phyloP scores from a whole-genome alignment of 1,140 invertebrate genomes.

The Macrostomum lignano region DNA sequence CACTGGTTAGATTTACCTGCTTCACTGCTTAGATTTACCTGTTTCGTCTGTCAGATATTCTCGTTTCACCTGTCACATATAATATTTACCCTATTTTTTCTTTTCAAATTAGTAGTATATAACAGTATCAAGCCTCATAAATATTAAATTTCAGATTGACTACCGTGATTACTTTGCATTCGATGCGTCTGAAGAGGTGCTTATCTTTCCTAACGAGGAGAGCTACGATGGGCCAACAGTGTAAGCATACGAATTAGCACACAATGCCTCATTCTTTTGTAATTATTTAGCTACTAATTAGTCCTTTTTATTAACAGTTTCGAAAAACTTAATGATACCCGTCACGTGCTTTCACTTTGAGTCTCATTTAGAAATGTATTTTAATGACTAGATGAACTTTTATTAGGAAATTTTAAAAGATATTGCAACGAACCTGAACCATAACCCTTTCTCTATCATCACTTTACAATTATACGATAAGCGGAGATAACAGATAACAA shows the following conservation, averaged over 20 bases:
- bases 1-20: background rate
- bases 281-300: background rate
- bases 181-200: slow-evolving; percentile 2
- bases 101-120: no score
- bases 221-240: slow-evolving; percentile 2
- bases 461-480: no score
- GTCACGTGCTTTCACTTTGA: background rate
- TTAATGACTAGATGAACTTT: background rate
- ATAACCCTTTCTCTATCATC: no score
- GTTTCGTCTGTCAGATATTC: background rate
- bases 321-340: background rate
- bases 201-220: background rate
- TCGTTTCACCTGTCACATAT: background rate
- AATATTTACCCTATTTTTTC: background rate
- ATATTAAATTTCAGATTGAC: slow-evolving; percentile 3
- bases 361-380: background rate
- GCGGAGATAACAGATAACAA: no score
- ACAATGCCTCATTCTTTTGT: background rate
- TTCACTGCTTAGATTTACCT: background rate
- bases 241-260: background rate
- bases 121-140: background rate
- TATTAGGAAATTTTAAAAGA: no score
- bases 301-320: background rate
- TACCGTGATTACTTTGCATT: slow-evolving; percentile 3
- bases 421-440: no score